Evolutionary conservation across 1,140 invertebrate genomes (phyloP).

Genomic region (Diachasmimorpha longicaudata): DNA sequence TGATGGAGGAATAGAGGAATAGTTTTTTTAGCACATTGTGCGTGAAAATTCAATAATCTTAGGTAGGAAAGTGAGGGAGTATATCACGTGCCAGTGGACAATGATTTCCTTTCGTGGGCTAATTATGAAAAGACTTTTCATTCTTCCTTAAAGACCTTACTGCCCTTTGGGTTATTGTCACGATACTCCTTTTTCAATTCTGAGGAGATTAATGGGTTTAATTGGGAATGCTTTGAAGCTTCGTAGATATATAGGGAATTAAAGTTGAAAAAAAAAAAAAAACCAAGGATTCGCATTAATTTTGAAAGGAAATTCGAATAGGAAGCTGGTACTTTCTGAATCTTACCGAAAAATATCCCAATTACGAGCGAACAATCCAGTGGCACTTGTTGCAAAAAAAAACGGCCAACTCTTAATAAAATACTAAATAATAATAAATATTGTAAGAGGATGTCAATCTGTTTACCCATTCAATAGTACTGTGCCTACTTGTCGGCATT

Average conservation of each 20-base stretch:
- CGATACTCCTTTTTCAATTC: background rate
- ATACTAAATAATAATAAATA: slow-evolving; percentile 24
- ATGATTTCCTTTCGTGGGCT: background rate
- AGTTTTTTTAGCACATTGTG: background rate
- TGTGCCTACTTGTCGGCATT: slow-evolving; percentile 7
- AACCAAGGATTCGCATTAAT: no score
- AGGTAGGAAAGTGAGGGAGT: background rate
- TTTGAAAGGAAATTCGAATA: no score
- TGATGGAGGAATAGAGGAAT: background rate
- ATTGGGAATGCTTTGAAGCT: no score
- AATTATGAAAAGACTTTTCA: background rate
- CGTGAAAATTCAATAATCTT: background rate
- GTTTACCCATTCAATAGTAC: slow-evolving; percentile 36
- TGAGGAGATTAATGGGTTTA: no score
- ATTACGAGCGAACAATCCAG: no score
- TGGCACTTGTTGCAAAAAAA: no score
- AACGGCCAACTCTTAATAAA: background rate
- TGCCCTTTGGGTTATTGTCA: background rate
- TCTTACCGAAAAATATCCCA: no score
- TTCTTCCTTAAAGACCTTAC: background rate
- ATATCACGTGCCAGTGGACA: background rate
- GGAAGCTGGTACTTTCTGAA: no score
- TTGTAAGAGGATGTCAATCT: slow-evolving; percentile 41
- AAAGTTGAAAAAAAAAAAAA: no score
- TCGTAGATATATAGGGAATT: no score